Evolutionary conservation across 2,797 vertebrate genomes (phyloP).

Genomic region (Onychomys arenicola): DNA sequence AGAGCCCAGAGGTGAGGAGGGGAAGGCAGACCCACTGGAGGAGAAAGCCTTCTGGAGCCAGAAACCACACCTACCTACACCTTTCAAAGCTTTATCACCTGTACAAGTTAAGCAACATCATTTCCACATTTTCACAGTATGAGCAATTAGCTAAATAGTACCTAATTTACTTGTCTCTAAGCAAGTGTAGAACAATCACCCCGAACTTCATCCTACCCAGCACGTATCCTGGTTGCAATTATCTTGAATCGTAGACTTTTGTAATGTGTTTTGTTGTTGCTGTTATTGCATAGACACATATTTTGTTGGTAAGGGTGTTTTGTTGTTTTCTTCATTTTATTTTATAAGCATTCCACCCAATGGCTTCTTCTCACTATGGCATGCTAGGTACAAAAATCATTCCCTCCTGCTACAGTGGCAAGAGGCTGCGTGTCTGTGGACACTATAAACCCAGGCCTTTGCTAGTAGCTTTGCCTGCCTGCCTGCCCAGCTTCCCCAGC

Average conservation of each 20-base stretch:
- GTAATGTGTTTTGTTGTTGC: not conserved
- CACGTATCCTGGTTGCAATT: not conserved
- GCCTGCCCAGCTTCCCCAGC: no score
- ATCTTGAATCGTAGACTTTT: not conserved
- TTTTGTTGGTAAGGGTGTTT: not conserved
- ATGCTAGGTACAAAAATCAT: not conserved
- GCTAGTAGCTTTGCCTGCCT: not conserved
- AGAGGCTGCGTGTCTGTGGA: not conserved
- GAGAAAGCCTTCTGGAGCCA: conserved; percentile 54
- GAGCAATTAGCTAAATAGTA: conserved; percentile 68
- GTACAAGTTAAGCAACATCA: conserved; percentile 61
- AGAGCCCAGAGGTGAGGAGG: no score
- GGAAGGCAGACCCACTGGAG: not conserved
- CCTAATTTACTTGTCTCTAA: conserved; percentile 46
- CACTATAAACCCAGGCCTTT: not conserved
- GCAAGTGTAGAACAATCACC: conserved; percentile 40
- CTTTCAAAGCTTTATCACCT: conserved; percentile 63
- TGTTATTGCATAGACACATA: not conserved
- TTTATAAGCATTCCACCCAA: not conserved
- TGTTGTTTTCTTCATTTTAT: not conserved
- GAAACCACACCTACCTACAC: conserved; percentile 69
- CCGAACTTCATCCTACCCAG: conserved; percentile 28
- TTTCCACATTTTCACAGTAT: conserved; percentile 44
- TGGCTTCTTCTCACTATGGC: not conserved
- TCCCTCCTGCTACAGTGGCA: not conserved